phyloP scores from a whole-genome alignment of 1,140 invertebrate genomes.

The Dreissena polymorpha region DNA sequence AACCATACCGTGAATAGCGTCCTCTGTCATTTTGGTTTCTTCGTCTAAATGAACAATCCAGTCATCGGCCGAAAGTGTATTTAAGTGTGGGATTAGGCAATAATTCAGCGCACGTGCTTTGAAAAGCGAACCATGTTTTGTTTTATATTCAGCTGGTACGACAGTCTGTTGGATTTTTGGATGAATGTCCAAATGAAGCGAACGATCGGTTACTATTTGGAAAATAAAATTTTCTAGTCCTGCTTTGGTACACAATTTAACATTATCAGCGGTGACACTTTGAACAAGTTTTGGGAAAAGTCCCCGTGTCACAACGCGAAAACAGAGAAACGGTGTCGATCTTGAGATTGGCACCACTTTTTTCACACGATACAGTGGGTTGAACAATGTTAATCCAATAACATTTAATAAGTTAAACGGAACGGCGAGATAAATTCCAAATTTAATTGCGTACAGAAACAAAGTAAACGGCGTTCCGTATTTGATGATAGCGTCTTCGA shows the following conservation, averaged over 20 bases:
- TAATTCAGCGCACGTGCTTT: slow-evolving; percentile 97
- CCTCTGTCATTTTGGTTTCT: slow-evolving; percentile 95
- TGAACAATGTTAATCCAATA: slow-evolving; percentile 89
- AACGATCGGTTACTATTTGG: slow-evolving; percentile 97
- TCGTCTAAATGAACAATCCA: slow-evolving; percentile 99
- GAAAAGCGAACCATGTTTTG: slow-evolving; percentile 94
- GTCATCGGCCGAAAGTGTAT: slow-evolving; percentile 91
- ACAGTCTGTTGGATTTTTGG: slow-evolving; percentile 89
- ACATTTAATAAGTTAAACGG: slow-evolving; percentile 28
- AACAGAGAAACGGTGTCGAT: slow-evolving; percentile 93
- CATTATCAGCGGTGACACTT: slow-evolving; percentile 91
- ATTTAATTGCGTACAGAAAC: neutral
- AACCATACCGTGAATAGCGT: slow-evolving; percentile 91
- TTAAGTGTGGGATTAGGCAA: slow-evolving; percentile 93
- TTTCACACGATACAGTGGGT: slow-evolving; percentile 94
- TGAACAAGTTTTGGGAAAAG: slow-evolving; percentile 95
- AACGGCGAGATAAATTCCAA: slow-evolving; percentile 20
- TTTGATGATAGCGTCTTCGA: neutral
- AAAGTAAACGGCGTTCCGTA: neutral
- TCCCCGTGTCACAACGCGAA: slow-evolving; percentile 95
- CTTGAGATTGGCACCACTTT: slow-evolving; percentile 89
- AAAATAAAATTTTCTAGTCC: slow-evolving; percentile 97
- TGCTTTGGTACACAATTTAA: slow-evolving; percentile 92
- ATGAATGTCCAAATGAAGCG: slow-evolving; percentile 86
- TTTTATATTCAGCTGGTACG: slow-evolving; percentile 90